Evolutionary conservation across 2,888 invertebrate species (phyloP).

Genomic region (Lithophane leautieri): DNA sequence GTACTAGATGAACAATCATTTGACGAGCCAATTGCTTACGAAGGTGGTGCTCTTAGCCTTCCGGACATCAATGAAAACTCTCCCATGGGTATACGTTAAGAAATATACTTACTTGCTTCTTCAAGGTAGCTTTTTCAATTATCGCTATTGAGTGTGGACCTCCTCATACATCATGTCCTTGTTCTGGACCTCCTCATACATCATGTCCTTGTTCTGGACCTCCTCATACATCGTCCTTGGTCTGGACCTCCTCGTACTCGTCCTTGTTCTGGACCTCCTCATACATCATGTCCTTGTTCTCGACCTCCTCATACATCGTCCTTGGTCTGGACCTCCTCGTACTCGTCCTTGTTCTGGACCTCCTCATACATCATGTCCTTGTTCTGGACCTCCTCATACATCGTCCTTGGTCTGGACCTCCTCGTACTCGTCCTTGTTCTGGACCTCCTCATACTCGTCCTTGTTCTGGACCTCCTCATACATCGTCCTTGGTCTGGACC

Average conservation of each 20-base stretch:
- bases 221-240: not conserved
- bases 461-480: not conserved
- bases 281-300: not conserved
- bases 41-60: slow-evolving; percentile 36
- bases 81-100: slow-evolving; percentile 47
- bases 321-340: too few species aligned
- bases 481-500: not conserved
- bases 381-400: not conserved
- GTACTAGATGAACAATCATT: slow-evolving; percentile 42
- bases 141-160: not conserved
- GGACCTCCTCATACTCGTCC: not conserved
- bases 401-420: too few species aligned
- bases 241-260: too few species aligned
- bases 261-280: not conserved
- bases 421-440: too few species aligned
- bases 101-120: not conserved
- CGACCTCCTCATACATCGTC: not conserved
- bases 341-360: too few species aligned
- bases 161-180: not conserved
- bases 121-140: not conserved
- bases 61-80: slow-evolving; percentile 59
- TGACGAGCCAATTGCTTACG: slow-evolving; percentile 37
- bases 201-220: too few species aligned
- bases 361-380: not conserved
- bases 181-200: not conserved